Conservation (phyloP, 2,113 vertebrate species). For the Leptobrachium leishanense region DNA sequence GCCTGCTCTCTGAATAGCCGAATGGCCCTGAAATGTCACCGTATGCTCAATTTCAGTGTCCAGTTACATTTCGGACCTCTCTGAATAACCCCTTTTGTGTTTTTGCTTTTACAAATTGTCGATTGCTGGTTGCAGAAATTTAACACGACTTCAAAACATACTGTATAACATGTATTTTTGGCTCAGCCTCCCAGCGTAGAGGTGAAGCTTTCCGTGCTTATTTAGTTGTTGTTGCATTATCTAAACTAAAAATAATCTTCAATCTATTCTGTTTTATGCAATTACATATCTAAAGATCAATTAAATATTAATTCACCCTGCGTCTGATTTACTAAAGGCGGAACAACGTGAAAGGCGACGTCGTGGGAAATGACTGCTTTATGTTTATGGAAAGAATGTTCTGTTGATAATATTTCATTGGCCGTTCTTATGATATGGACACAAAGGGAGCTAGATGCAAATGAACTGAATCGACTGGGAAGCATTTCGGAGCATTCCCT, state of each 20-base stretch:
- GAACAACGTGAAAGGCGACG: background rate
- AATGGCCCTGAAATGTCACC: too few relatives aligned
- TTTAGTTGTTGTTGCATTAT: background rate
- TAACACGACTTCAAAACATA: too few relatives aligned
- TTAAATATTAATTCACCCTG: background rate
- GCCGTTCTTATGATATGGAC: background rate
- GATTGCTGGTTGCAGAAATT: too few relatives aligned
- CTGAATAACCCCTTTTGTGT: too few relatives aligned
- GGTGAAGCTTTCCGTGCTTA: too few relatives aligned
- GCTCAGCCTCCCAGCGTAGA: too few relatives aligned
- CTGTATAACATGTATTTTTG: too few relatives aligned
- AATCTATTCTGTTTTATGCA: background rate
- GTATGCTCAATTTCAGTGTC: too few relatives aligned
- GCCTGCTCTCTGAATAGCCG: too few relatives aligned
- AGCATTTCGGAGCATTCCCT: constrained; percentile 10
- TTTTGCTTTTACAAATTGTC: too few relatives aligned
- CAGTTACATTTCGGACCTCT: too few relatives aligned
- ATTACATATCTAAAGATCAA: background rate
- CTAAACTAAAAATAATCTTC: background rate
- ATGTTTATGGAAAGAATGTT: constrained; percentile 1
- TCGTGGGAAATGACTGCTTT: background rate
- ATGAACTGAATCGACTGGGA: background rate
- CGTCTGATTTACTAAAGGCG: constrained; percentile 11
- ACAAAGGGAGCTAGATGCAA: constrained; percentile 3
- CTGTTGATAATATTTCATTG: constrained; percentile 3